Percentiles rank a stretch among this genome's conserved stretches.
Conservation (phyloP, 2,888 invertebrate species). For the Lochmaea capreae region DNA sequence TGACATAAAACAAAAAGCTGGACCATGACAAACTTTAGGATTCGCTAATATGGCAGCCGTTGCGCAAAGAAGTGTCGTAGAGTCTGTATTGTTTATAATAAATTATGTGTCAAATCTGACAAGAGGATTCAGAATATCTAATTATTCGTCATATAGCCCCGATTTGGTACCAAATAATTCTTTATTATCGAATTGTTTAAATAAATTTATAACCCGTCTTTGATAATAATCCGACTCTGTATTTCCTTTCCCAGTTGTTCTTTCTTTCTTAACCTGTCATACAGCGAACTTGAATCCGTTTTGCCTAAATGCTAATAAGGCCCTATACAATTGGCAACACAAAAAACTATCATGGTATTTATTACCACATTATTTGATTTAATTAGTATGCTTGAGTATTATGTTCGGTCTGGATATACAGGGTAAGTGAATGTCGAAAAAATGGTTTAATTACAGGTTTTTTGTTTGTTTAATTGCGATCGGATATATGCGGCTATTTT, state of each 20-base stretch:
- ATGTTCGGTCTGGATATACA: conserved; percentile 13
- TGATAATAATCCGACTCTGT: conserved; percentile 5
- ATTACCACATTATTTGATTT: conserved; percentile 51
- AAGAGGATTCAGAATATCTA: too few species aligned
- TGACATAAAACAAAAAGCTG: too few species aligned
- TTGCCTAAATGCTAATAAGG: conserved; percentile 62
- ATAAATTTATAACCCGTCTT: too few species aligned
- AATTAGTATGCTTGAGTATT: conserved; percentile 44
- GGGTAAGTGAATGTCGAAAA: conserved; percentile 1
- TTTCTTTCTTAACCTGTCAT: conserved; percentile 46
- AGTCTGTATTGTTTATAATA: too few species aligned
- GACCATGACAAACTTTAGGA: too few species aligned
- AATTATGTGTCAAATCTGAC: too few species aligned
- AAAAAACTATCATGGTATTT: conserved; percentile 51
- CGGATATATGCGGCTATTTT: not conserved
- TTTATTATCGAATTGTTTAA: too few species aligned
- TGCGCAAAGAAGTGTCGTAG: too few species aligned
- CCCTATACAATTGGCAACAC: conserved; percentile 44
- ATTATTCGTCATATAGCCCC: too few species aligned
- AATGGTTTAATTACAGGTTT: conserved; percentile 15
- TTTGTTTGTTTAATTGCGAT: conserved; percentile 28
- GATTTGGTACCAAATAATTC: too few species aligned
- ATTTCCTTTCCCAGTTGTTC: conserved; percentile 14
- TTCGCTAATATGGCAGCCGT: too few species aligned
- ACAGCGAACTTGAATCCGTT: conserved; percentile 50